phyloP scores from a whole-genome alignment of 1,140 invertebrate genomes.

The Gyrodactylus salaris region DNA sequence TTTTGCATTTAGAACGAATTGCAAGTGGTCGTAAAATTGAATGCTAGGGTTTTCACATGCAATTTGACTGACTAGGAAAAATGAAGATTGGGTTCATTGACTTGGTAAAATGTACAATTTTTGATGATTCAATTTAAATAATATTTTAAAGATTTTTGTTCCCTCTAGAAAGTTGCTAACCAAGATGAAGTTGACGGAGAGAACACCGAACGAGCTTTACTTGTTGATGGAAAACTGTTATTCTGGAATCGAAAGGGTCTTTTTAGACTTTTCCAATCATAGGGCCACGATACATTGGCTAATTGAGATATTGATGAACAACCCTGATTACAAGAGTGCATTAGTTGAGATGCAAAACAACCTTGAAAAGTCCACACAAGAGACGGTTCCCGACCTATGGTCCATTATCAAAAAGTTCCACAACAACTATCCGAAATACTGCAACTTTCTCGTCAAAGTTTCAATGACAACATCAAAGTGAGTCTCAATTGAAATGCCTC shows the following conservation, averaged over 20 bases:
- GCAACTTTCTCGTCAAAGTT: background rate
- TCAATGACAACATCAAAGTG: background rate
- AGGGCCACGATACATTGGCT: background rate
- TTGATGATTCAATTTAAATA: too few relatives aligned
- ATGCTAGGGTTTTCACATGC: too few relatives aligned
- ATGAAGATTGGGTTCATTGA: too few relatives aligned
- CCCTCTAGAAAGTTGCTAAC: background rate
- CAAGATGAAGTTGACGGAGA: background rate
- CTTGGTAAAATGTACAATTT: too few relatives aligned
- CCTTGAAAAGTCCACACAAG: background rate
- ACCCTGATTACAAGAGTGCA: background rate
- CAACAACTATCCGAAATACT: background rate
- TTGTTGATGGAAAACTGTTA: background rate
- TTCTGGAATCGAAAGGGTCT: background rate
- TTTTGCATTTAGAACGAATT: too few relatives aligned
- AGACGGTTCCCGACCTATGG: background rate
- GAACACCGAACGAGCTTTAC: background rate
- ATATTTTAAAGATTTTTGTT: too few relatives aligned
- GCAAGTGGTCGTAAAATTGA: too few relatives aligned
- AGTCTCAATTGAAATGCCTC: too few relatives aligned
- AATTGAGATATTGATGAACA: background rate
- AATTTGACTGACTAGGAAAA: too few relatives aligned
- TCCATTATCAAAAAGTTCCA: background rate
- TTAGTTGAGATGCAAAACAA: background rate
- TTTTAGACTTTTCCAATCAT: background rate